These are phyloP conservation scores for Drosophila tristis DNA, from an alignment of 1,140 invertebrate species.

Conservation along the genomic window DNA sequence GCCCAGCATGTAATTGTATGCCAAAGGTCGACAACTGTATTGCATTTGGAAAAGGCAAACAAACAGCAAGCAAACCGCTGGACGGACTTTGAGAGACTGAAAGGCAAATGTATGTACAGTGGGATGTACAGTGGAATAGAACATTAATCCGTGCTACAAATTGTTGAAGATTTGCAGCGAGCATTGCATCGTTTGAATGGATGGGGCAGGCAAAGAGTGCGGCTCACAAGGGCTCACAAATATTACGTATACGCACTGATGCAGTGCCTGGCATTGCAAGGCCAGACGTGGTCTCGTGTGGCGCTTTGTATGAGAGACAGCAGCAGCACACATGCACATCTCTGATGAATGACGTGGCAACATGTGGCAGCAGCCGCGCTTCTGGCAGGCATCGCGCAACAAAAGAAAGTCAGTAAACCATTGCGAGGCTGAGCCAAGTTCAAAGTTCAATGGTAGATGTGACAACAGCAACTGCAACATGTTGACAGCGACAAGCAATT, in stretches of 20 bases:
- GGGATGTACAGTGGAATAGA: background rate
- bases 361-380: slow-evolving; percentile 18
- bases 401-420: slow-evolving; percentile 65
- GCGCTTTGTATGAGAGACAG: background rate
- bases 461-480: slow-evolving; percentile 43
- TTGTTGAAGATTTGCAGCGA: background rate
- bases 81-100: too few species aligned
- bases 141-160: background rate
- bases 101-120: slow-evolving; percentile 9
- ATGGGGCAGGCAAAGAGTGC: background rate
- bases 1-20: slow-evolving; percentile 60
- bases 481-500: slow-evolving; percentile 57
- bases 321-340: slow-evolving; percentile 16
- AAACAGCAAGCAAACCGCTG: background rate
- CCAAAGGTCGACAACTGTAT: slow-evolving; percentile 67
- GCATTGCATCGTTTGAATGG: too few species aligned
- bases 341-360: slow-evolving; percentile 34
- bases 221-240: slow-evolving; percentile 13
- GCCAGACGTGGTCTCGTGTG: slow-evolving; percentile 37
- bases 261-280: slow-evolving; percentile 54
- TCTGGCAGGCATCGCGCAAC: slow-evolving; percentile 38
- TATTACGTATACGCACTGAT: slow-evolving; percentile 68
- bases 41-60: slow-evolving; percentile 41
- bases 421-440: slow-evolving; percentile 57
- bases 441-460: slow-evolving; percentile 69